These are phyloP conservation scores for Pyrrhosoma nymphula DNA, from an alignment of 2,888 invertebrate genomes.

Conservation along the genomic window DNA sequence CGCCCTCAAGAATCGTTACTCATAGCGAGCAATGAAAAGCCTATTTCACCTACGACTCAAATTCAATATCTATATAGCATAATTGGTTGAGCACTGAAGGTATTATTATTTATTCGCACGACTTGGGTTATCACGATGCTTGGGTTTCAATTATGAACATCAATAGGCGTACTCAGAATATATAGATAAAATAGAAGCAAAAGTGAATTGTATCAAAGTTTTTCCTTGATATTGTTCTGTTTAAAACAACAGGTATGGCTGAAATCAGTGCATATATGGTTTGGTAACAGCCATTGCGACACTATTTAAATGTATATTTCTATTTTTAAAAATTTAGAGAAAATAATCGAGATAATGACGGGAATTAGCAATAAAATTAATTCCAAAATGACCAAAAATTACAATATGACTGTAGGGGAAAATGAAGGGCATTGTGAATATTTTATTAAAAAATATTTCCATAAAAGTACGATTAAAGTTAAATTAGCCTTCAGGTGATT, in stretches of 20 bases:
- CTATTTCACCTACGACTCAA: conserved; percentile 4
- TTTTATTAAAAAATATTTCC: no score
- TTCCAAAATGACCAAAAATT: neutral
- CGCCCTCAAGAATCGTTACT: conserved; percentile 36
- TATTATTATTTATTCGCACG: neutral
- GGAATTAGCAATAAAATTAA: neutral
- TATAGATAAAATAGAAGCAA: neutral
- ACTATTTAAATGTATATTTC: neutral
- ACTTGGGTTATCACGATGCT: neutral
- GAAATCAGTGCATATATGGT: no score
- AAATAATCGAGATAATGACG: no score
- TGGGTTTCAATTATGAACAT: conserved; percentile 16
- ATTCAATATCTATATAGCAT: neutral
- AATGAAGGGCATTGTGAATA: no score
- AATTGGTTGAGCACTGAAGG: neutral
- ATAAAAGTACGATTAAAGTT: no score
- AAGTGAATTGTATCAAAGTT: neutral
- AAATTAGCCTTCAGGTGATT: no score
- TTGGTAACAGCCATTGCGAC: neutral
- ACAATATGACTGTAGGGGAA: no score
- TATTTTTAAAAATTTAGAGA: neutral
- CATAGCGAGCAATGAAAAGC: conserved; percentile 8
- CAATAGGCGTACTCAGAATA: neutral
- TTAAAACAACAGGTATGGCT: no score
- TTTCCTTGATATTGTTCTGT: neutral